Conservation (phyloP, 1,140 invertebrate species). For the Drosophila bipectinata region DNA sequence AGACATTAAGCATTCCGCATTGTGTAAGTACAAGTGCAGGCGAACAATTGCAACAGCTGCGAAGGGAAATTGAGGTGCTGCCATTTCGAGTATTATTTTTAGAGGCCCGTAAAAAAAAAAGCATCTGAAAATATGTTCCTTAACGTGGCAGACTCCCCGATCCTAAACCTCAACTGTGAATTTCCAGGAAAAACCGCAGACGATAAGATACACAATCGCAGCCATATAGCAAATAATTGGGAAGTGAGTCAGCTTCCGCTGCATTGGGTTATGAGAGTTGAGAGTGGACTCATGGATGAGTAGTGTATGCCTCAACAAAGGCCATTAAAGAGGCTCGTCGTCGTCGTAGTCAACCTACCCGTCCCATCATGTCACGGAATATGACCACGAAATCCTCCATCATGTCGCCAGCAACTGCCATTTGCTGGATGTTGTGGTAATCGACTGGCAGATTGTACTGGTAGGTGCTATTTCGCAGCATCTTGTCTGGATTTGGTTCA, state of each 20-base stretch:
- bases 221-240: background rate
- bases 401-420: slow-evolving; percentile 85
- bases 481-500: slow-evolving; percentile 37
- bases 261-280: slow-evolving; percentile 5
- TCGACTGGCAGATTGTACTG: slow-evolving; percentile 78
- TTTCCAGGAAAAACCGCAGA: slow-evolving; percentile 29
- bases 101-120: slow-evolving; percentile 10
- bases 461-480: slow-evolving; percentile 73
- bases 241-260: slow-evolving; percentile 49
- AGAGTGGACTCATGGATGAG: background rate
- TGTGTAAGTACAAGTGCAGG: slow-evolving; percentile 47
- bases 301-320: background rate
- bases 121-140: background rate
- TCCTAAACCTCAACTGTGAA: slow-evolving; percentile 5
- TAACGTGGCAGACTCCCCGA: background rate
- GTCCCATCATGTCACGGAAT: slow-evolving; percentile 86
- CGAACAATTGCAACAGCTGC: slow-evolving; percentile 54
- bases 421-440: slow-evolving; percentile 81
- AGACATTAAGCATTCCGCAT: slow-evolving; percentile 14
- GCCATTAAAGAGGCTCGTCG: background rate
- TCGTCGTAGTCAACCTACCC: slow-evolving; percentile 83
- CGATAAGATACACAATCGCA: slow-evolving; percentile 29
- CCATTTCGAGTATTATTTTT: slow-evolving; percentile 53
- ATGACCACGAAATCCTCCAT: slow-evolving; percentile 87
- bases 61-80: slow-evolving; percentile 34